Conservation (phyloP, 2,888 invertebrate species). For the Rhagophthalmus giganteus region DNA sequence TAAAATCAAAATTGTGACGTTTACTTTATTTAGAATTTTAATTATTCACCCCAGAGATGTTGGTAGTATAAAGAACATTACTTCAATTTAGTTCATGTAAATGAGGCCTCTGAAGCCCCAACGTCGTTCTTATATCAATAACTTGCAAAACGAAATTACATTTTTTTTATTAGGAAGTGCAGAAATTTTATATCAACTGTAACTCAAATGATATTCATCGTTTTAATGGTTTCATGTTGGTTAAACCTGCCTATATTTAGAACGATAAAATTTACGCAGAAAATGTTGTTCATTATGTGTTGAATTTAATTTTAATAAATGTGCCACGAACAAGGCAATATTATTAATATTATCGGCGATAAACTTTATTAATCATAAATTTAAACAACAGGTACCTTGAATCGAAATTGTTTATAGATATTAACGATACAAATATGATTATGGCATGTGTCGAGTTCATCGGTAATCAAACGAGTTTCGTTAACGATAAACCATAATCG, state of each 20-base stretch:
- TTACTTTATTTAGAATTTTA: conserved; percentile 29
- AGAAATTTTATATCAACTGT: conserved; percentile 17
- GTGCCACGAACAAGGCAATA: too few relatives aligned
- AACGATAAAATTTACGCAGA: too few relatives aligned
- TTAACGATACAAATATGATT: too few relatives aligned
- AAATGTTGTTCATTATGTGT: too few relatives aligned
- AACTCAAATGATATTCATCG: conserved; percentile 18
- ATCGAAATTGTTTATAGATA: too few relatives aligned
- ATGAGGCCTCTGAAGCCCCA: conserved; percentile 36
- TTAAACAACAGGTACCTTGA: too few relatives aligned
- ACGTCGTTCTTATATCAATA: conserved; percentile 31
- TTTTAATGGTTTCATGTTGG: conserved; percentile 8
- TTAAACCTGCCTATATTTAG: too few relatives aligned
- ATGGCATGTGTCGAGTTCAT: too few relatives aligned
- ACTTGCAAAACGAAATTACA: conserved; percentile 22
- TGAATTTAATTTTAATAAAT: background rate
- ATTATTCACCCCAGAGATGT: conserved; percentile 33
- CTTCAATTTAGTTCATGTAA: conserved; percentile 42
- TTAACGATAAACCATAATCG: too few relatives aligned
- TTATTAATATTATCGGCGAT: too few relatives aligned
- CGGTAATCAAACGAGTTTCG: too few relatives aligned
- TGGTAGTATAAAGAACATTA: conserved; percentile 31
- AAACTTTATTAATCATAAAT: too few relatives aligned
- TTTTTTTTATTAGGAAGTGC: conserved; percentile 25
- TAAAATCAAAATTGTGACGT: conserved; percentile 24